phyloP scores from a whole-genome alignment of 2,888 invertebrate genomes.

The Tenthredo livida region DNA sequence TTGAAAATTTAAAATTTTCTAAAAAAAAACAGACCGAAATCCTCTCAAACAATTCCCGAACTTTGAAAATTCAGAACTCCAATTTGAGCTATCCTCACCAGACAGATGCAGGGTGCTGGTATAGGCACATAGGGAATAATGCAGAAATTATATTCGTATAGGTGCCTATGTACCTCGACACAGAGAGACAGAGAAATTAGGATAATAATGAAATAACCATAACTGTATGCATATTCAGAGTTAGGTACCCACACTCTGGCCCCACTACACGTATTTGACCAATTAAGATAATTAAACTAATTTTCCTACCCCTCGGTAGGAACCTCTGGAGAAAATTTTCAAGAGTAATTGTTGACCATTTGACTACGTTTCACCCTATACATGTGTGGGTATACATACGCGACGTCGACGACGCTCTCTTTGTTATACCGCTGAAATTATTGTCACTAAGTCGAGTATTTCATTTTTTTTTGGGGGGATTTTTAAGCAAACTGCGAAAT shows the following conservation, averaged over 20 bases:
- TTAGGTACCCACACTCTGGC: conserved; percentile 50
- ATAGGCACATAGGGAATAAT: not conserved
- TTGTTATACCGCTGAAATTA: too few species aligned
- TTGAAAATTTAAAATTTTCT: too few species aligned
- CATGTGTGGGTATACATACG: not conserved
- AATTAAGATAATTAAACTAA: conserved; percentile 67
- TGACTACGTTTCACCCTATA: not conserved
- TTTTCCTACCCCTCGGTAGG: conserved; percentile 64
- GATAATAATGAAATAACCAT: conserved; percentile 58
- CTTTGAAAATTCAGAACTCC: too few species aligned
- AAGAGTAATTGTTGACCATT: conserved; percentile 47
- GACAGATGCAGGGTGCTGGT: not conserved
- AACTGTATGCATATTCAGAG: conserved; percentile 61
- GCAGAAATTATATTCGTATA: not conserved
- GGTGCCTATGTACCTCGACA: too few species aligned
- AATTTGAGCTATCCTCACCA: too few species aligned
- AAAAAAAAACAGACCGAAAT: too few species aligned
- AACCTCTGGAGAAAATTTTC: conserved; percentile 52
- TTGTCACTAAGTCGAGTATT: too few species aligned
- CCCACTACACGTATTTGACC: conserved; percentile 63
- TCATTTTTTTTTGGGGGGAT: too few species aligned
- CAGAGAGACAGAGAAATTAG: conserved; percentile 9
- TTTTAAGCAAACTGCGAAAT: too few species aligned
- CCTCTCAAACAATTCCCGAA: too few species aligned
- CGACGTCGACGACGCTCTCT: too few species aligned